These are phyloP conservation scores for Bagarius yarrelli DNA, from an alignment of 2,113 vertebrate genomes.

Conservation along the genomic window DNA sequence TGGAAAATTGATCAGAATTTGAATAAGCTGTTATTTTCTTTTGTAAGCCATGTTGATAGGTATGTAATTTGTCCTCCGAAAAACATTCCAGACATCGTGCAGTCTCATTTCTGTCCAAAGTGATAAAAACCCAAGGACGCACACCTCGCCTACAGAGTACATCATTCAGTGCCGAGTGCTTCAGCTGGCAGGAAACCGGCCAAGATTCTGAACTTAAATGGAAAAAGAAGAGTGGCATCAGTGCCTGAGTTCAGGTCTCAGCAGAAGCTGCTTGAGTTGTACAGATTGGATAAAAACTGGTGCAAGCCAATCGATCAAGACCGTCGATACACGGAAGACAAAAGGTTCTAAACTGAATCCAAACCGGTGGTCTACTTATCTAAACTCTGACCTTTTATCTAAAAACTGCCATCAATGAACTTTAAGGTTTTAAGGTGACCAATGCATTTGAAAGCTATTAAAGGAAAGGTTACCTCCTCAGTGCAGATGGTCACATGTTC, in stretches of 20 bases:
- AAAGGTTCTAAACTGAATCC: background rate
- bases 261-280: background rate
- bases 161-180: constrained; percentile 1
- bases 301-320: background rate
- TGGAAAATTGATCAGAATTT: background rate
- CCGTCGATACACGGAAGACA: background rate
- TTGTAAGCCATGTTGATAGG: no score
- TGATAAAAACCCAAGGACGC: background rate
- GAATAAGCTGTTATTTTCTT: no score
- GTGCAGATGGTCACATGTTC: background rate
- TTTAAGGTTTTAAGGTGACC: no score
- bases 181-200: background rate
- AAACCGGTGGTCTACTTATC: background rate
- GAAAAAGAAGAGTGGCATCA: background rate
- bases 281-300: background rate
- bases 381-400: background rate
- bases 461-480: background rate
- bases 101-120: background rate
- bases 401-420: background rate
- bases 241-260: background rate
- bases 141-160: background rate
- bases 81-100: background rate
- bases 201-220: background rate
- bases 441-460: background rate
- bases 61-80: no score